A percentile compares a stretch with the other conserved stretches of the same genome.
Evolutionary conservation across 2,888 invertebrate species (phyloP).

Genomic region (Deroplatys truncata): DNA sequence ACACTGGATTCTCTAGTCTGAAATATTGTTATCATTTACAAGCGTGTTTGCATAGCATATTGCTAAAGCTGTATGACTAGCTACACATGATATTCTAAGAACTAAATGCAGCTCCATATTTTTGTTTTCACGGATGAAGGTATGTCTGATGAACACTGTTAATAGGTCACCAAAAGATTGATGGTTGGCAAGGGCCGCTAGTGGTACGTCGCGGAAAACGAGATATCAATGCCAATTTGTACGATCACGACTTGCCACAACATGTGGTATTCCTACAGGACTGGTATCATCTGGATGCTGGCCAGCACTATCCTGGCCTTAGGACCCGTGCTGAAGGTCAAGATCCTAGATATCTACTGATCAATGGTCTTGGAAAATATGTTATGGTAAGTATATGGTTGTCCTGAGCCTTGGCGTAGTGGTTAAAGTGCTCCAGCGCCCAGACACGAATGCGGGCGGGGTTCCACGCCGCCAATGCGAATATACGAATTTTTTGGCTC

Average conservation of each 20-base stretch:
- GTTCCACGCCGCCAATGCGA: too few relatives aligned
- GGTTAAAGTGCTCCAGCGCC: too few relatives aligned
- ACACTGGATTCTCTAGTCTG: too few relatives aligned
- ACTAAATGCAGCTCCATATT: too few relatives aligned
- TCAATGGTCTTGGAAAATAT: slow-evolving; percentile 33
- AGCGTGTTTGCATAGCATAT: too few relatives aligned
- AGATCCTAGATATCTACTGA: slow-evolving; percentile 35
- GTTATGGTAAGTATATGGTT: not conserved
- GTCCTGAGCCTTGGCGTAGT: too few relatives aligned
- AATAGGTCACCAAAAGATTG: slow-evolving; percentile 41
- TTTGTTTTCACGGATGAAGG: too few relatives aligned
- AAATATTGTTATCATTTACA: too few relatives aligned
- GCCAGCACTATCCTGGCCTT: slow-evolving; percentile 38
- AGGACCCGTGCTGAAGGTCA: slow-evolving; percentile 27
- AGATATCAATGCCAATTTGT: slow-evolving; percentile 36
- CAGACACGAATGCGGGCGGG: too few relatives aligned
- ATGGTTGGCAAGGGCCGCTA: slow-evolving; percentile 42
- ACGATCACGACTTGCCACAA: slow-evolving; percentile 44
- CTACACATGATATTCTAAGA: too few relatives aligned
- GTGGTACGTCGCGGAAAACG: slow-evolving; percentile 39
- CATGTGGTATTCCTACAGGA: slow-evolving; percentile 46
- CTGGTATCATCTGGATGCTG: slow-evolving; percentile 40
- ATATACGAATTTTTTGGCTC: too few relatives aligned
- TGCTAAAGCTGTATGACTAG: too few relatives aligned
- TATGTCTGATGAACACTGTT: not conserved